Evolutionary conservation across 2,113 vertebrate genomes (phyloP), one percentile per base, ranked within the genome.

Genomic region (Galemys pyrenaicus): DNA sequence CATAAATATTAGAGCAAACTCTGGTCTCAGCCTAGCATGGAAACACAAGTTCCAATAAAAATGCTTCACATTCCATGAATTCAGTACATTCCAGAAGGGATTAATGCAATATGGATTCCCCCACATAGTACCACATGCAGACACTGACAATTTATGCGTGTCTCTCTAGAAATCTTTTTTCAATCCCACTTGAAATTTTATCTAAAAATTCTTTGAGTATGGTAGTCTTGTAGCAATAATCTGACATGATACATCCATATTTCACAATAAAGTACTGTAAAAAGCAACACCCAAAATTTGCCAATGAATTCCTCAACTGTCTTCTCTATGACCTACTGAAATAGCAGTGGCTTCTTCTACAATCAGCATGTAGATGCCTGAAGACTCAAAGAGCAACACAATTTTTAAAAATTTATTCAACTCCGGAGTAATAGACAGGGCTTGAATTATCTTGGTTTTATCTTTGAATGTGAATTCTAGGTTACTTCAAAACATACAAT

Each of bases 1-100:
- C 24, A 49, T 46, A 70, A 84, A 90, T 84, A 89, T 17, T 87
- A 12, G 41, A 79, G 4, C 26, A 75, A 95, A 65, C 17, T 90
- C 26, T 92, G 51, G 30, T 91, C 54, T 92, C 35, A 60, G 12
- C 54, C 81, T 94, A 95, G 78, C 97, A 97, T 96, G 81, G 97
- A 97, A 95, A 73, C 90, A 88, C 87, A 95, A 93, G 62, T 71
- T 96, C 6, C 49, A 80, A 67, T 75, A 96, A 28, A 87, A 94
- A 37, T 96, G 32, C 26, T 95, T 35, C 64, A 87, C 58, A 92
- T 96, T 82, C 54, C 88, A 41, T 93, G 91, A 92, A 71, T 94
- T 93, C 5, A 95, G 28, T 86, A 91, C 96, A 88, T 97, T 97
- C 88, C 87, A 96, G 91, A 41, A 9, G 0, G 64, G 26, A 73